Conservation (phyloP, 53 echinoderm and acorn worm genomes). For the Zoroaster sp. region DNA sequence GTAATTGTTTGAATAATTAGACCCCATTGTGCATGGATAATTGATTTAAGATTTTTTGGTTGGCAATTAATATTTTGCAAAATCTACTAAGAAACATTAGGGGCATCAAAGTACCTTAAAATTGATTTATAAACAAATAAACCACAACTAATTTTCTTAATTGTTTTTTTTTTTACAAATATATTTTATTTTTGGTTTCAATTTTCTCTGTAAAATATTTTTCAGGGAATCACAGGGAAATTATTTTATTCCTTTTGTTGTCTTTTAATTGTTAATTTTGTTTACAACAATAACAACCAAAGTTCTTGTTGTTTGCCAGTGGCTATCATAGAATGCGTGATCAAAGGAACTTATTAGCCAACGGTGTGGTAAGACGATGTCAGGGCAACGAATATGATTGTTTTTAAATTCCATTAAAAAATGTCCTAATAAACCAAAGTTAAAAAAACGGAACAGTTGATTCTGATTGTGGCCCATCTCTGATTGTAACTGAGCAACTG, state of each 20-base stretch:
- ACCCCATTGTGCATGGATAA: neutral
- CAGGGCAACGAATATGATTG: neutral
- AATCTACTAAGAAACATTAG: too few relatives aligned
- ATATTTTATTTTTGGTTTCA: too few relatives aligned
- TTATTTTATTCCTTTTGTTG: too few relatives aligned
- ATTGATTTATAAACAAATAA: too few relatives aligned
- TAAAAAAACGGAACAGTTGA: too few relatives aligned
- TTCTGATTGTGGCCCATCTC: too few relatives aligned
- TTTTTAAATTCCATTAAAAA: neutral
- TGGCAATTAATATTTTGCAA: neutral
- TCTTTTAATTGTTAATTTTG: neutral
- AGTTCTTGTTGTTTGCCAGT: neutral
- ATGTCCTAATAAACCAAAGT: neutral
- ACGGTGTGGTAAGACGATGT: neutral
- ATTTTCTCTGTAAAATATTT: too few relatives aligned
- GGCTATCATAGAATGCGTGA: neutral
- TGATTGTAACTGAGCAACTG: too few relatives aligned
- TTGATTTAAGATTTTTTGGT: neutral
- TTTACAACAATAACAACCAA: neutral
- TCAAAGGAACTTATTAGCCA: neutral
- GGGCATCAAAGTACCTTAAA: too few relatives aligned
- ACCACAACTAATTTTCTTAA: too few relatives aligned
- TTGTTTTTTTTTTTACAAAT: too few relatives aligned
- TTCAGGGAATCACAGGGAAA: too few relatives aligned
- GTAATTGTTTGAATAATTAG: neutral